Percentiles rank a stretch among this genome's conserved stretches.
These are phyloP conservation scores for Scalopus aquaticus DNA, from an alignment of 2,113 vertebrate species.

Conservation along the genomic window DNA sequence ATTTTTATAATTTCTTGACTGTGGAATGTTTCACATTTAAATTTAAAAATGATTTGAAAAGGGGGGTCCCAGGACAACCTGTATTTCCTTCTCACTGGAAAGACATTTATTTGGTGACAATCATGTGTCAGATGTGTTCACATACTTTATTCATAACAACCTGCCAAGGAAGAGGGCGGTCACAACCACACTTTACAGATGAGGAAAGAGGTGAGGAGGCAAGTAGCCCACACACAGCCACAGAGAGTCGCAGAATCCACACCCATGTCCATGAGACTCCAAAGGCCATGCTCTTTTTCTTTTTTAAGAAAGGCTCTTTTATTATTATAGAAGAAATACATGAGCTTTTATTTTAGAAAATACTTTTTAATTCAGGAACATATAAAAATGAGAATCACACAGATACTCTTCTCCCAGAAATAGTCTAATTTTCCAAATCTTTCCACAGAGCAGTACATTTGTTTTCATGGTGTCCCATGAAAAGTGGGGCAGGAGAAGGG, in stretches of 20 bases:
- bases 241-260: not conserved
- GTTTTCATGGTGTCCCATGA: rapidly evolving
- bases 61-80: rapidly evolving
- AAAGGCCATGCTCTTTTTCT: not conserved
- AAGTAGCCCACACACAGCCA: not conserved
- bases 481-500: not conserved
- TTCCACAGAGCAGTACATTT: not conserved
- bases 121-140: not conserved
- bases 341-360: not conserved
- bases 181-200: not conserved
- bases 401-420: not conserved
- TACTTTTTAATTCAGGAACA: not conserved
- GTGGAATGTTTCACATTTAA: not conserved
- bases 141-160: not conserved
- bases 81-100: not conserved
- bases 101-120: not conserved
- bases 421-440: not conserved
- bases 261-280: not conserved
- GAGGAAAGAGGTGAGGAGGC: not conserved
- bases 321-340: not conserved
- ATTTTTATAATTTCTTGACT: not conserved
- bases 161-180: not conserved
- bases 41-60: not conserved
- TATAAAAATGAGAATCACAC: not conserved
- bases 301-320: not conserved